phyloP scores from a whole-genome alignment of 2,888 invertebrate species.

The Ryuthela nishihirai region DNA sequence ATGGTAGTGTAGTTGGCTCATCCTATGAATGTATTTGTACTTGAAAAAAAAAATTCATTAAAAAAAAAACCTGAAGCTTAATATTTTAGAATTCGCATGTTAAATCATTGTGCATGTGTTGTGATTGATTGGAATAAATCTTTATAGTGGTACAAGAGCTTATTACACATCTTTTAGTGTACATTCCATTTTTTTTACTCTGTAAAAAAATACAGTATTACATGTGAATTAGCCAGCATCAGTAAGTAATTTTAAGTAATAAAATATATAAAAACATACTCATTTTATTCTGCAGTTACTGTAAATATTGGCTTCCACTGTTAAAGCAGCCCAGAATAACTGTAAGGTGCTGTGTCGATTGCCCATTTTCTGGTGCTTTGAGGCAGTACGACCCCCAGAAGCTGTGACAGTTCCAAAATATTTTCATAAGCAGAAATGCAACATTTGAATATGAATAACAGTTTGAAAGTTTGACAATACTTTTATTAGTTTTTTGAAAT shows the following conservation, averaged over 20 bases:
- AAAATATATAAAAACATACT: conserved; percentile 9
- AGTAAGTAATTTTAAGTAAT: conserved; percentile 24
- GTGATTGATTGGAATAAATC: conserved; percentile 31
- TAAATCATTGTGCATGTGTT: conserved; percentile 36
- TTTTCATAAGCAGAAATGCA: conserved; percentile 37
- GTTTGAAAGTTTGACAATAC: neutral
- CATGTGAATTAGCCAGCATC: conserved; percentile 27
- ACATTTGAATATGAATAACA: neutral
- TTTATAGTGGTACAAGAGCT: conserved; percentile 40
- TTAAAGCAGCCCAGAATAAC: neutral
- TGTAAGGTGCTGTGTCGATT: conserved; percentile 13
- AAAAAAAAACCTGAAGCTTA: conserved; percentile 29
- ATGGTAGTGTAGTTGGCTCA: conserved; percentile 19
- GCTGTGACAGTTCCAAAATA: no score
- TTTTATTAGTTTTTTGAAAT: neutral
- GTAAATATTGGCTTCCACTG: conserved; percentile 25
- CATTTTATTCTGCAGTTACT: conserved; percentile 15
- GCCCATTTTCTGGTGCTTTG: conserved; percentile 33
- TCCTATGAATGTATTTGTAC: conserved; percentile 36
- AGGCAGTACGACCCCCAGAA: no score
- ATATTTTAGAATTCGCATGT: conserved; percentile 38
- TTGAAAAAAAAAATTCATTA: conserved; percentile 11
- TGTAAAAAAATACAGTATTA: conserved; percentile 29
- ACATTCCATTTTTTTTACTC: conserved; percentile 38
- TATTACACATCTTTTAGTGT: conserved; percentile 39